Evolutionary conservation across 2,113 vertebrate genomes (phyloP), one percentile per base, ranked within the genome.

Genomic region (Prionailurus viverrinus): DNA sequence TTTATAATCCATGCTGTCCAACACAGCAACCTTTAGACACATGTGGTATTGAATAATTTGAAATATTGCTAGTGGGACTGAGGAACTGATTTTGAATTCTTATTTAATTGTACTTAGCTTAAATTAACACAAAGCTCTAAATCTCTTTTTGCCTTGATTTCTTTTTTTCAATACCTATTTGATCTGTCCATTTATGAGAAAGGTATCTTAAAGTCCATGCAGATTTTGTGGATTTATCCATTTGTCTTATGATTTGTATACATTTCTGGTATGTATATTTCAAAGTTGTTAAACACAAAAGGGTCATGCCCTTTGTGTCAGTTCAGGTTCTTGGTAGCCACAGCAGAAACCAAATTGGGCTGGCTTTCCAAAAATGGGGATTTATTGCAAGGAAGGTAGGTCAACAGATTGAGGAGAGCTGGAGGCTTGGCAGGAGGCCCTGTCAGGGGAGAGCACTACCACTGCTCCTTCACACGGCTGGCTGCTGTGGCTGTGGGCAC

Each of bases 31-130:
- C 78, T 41, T 13, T 58, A 39, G 36, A 25, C 36, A 45, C 36
- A 13, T 15, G 39, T 63, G 33, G 19, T 39, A 16, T 27, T 58
- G 36, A 78, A n/a, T 45, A 19, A 19, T 83, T 58, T 31, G 25
- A 55, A 69, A 9, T 61, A 14, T 80, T 45, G 39, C 29, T 63
- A 73, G 10, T 85, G 73, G 80, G 39, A 80, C 9, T 14, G 51
- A 92, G n/a, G 33, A 92, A 58, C 45, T 45, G 45, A 89, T 58
- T 89, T 78, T 71, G n/a, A 55, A 27, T 29, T 93, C 33, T 51
- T 80, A 88, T 74, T 76, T 91, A 39, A 91, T 65, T 91, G 11
- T 61, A 61, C 51, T 69, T 93, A 89, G 69, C 18, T 78, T 78
- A 78, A 89, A 39, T 29, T 74, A 48, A 66, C 48, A 82, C 18